These are phyloP conservation scores for Alexandromys fortis DNA, from an alignment of 2,113 vertebrate genomes.

Conservation along the genomic window DNA sequence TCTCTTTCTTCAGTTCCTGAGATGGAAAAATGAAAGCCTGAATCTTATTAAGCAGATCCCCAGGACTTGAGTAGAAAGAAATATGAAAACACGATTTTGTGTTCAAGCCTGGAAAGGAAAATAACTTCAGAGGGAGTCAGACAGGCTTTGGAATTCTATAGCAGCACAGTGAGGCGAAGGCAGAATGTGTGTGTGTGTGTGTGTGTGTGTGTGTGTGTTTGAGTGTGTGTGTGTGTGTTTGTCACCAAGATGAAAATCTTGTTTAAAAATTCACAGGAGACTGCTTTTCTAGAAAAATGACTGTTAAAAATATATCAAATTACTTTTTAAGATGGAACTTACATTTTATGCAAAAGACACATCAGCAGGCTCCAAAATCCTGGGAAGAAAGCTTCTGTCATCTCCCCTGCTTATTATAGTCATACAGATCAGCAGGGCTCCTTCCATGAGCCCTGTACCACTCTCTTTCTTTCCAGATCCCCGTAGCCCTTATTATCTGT, in stretches of 20 bases:
- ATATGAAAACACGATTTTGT: slow-evolving; percentile 58
- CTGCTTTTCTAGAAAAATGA: neutral
- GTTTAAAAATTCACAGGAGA: slow-evolving; percentile 13
- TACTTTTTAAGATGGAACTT: neutral
- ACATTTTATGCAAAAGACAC: neutral
- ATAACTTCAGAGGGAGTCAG: slow-evolving; percentile 48
- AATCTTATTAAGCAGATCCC: slow-evolving; percentile 76
- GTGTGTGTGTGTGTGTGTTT: too few relatives aligned
- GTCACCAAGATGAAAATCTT: neutral
- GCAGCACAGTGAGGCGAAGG: neutral
- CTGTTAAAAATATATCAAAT: neutral
- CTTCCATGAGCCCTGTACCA: rapidly evolving
- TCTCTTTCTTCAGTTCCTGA: slow-evolving; percentile 57
- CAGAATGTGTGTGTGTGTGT: neutral
- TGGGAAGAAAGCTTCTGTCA: neutral
- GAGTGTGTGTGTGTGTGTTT: neutral
- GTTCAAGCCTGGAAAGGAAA: slow-evolving; percentile 59
- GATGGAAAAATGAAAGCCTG: slow-evolving; percentile 68
- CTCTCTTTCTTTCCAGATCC: neutral
- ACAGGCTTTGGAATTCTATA: neutral
- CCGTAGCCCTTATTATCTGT: rapidly evolving
- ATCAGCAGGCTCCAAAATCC: neutral
- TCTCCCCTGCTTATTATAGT: rapidly evolving
- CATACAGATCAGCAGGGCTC: neutral
- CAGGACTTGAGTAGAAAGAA: slow-evolving; percentile 58